phyloP scores from a whole-genome alignment of 2,113 vertebrate genomes.

The Macrotus californicus region DNA sequence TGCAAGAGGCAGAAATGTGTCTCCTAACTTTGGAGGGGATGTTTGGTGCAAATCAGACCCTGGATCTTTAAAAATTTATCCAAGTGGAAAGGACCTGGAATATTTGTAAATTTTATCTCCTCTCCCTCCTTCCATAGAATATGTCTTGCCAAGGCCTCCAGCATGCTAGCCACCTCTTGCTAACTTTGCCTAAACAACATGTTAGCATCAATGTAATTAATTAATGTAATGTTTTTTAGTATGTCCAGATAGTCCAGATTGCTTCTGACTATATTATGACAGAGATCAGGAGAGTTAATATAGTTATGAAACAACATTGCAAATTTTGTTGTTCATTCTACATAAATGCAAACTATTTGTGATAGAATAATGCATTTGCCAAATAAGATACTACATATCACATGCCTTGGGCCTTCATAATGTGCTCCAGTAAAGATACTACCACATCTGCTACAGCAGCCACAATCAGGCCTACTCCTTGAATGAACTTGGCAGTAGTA shows the following conservation, averaged over 20 bases:
- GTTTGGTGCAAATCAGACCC: not conserved
- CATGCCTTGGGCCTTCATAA: not conserved
- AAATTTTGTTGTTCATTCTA: not conserved
- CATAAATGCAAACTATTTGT: not conserved
- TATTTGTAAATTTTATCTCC: not conserved
- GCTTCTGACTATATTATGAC: not conserved
- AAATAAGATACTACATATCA: not conserved
- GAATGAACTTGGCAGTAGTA: not conserved
- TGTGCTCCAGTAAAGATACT: not conserved
- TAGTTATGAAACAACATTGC: not conserved
- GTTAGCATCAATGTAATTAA: not conserved
- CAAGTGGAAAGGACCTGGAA: not conserved
- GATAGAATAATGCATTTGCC: not conserved
- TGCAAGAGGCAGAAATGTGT: not conserved
- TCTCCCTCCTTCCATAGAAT: not conserved
- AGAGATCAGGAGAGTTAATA: not conserved
- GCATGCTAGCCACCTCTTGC: not conserved
- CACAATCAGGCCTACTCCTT: not conserved
- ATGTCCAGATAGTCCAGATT: not conserved
- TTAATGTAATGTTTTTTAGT: not conserved
- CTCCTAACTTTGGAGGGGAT: not conserved
- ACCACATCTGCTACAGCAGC: not conserved
- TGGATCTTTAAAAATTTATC: not conserved
- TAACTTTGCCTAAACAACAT: not conserved
- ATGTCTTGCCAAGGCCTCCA: not conserved